phyloP scores from a whole-genome alignment of 2,113 vertebrate species.

The Cygnus atratus region DNA sequence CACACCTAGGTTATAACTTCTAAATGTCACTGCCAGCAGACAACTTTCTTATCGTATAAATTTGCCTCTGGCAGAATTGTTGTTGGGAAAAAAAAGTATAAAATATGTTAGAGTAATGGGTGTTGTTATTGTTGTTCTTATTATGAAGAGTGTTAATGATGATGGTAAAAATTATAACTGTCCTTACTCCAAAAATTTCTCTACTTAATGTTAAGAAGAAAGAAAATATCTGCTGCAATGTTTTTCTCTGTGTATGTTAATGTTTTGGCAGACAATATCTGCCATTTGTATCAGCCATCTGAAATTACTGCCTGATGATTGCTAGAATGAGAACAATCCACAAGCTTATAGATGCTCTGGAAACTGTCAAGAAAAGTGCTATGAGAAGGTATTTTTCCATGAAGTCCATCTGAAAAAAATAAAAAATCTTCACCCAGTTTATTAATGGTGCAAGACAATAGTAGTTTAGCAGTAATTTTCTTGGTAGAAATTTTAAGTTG shows the following conservation, averaged over 20 bases:
- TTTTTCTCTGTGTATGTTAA: conserved; percentile 4
- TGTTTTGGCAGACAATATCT: not conserved
- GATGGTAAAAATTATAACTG: not conserved
- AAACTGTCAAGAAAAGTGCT: not conserved
- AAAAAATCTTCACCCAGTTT: not conserved
- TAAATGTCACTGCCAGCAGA: not conserved
- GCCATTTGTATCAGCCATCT: not conserved
- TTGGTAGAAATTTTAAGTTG: not conserved
- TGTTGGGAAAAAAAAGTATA: not conserved
- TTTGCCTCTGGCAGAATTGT: not conserved
- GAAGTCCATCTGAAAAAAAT: not conserved
- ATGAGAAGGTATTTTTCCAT: not conserved
- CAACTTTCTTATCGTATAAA: not conserved
- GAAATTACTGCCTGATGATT: conserved; percentile 2
- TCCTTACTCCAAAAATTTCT: not conserved
- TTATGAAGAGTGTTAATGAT: not conserved
- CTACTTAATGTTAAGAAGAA: not conserved
- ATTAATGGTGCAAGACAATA: not conserved
- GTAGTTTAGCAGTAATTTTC: not conserved
- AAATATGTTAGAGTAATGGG: rapidly evolving
- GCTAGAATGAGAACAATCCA: not conserved
- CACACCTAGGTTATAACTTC: not conserved
- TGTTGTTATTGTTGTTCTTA: not conserved
- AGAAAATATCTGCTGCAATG: not conserved
- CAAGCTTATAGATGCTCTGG: not conserved